phyloP scores from a whole-genome alignment of 2,113 vertebrate genomes.

The Odocoileus hemionus region DNA sequence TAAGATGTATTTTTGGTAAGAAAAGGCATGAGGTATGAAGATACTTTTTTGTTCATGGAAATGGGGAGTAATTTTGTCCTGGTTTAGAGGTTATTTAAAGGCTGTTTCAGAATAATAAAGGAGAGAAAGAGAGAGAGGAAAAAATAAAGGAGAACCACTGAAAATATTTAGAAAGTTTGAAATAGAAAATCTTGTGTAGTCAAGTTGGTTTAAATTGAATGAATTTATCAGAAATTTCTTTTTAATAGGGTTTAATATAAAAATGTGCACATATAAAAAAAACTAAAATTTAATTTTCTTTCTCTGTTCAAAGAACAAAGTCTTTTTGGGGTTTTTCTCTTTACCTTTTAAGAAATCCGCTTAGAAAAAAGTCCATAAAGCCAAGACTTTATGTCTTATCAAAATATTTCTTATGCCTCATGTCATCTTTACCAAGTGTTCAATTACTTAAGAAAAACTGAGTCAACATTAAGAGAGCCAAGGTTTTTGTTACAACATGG shows the following conservation, averaged over 20 bases:
- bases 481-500: neutral
- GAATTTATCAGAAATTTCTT: neutral
- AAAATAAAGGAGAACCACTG: neutral
- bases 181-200: neutral
- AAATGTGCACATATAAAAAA: neutral
- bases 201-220: neutral
- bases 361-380: neutral
- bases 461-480: neutral
- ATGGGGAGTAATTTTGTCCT: neutral
- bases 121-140: neutral
- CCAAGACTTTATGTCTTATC: neutral
- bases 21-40: neutral
- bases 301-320: neutral
- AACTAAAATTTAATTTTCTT: neutral
- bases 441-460: neutral
- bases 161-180: neutral
- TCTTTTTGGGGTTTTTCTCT: neutral
- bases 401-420: neutral
- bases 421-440: neutral
- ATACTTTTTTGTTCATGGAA: neutral
- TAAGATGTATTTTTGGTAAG: neutral
- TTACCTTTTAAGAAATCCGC: neutral
- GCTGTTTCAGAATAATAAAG: neutral
- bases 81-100: neutral
- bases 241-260: neutral